These are phyloP conservation scores for Pheosia gnoma DNA, from an alignment of 2,888 invertebrate species.

Conservation along the genomic window DNA sequence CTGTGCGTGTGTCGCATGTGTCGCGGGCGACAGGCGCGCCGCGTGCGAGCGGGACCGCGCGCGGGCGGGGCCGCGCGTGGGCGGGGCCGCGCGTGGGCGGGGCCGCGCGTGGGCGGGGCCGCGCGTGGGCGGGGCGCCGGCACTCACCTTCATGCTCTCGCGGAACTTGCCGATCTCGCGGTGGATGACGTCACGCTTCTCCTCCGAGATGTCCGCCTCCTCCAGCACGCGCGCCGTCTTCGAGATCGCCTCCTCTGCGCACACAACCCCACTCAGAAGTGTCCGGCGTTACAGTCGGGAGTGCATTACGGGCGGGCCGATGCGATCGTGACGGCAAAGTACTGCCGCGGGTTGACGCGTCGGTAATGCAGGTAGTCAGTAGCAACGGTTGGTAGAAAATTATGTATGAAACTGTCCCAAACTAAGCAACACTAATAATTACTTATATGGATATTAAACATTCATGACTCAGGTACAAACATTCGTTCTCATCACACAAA, in stretches of 20 bases:
- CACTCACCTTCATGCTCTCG: constrained; percentile 96
- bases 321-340: too few species aligned
- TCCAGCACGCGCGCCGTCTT: constrained; percentile 88
- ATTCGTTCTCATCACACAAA: too few species aligned
- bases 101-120: constrained; percentile 16
- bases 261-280: neutral
- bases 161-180: constrained; percentile 99
- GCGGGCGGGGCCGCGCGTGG: constrained; percentile 22
- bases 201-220: constrained; percentile 96
- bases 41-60: constrained; percentile 34
- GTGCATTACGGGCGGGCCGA: too few species aligned
- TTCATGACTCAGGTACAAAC: too few species aligned
- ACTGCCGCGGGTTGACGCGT: too few species aligned
- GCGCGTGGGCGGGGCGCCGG: constrained; percentile 20
- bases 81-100: constrained; percentile 26
- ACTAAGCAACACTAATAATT: too few species aligned
- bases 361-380: too few species aligned
- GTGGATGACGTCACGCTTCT: constrained; percentile 97
- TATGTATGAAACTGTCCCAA: too few species aligned
- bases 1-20: too few species aligned
- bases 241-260: constrained; percentile 86
- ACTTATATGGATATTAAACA: too few species aligned
- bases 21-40: constrained; percentile 3
- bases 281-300: too few species aligned
- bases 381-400: too few species aligned